Percentiles rank a stretch among this genome's conserved stretches.
Conservation (phyloP, 2,888 invertebrate genomes). For the Agrochola circellaris region DNA sequence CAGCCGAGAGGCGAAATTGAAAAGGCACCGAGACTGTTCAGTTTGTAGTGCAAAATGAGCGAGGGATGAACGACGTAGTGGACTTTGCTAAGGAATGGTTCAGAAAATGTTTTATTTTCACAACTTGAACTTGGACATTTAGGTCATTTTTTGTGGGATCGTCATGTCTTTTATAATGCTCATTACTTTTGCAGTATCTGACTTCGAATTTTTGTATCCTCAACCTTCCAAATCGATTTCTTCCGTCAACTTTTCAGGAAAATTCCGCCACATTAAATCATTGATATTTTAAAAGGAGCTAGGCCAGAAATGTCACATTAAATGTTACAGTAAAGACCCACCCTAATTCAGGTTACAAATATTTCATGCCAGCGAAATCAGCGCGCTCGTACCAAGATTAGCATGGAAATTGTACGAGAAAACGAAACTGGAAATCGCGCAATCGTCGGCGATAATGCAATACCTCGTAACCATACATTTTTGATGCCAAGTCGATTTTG, state of each 20-base stretch:
- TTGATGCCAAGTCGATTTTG: conserved; percentile 51
- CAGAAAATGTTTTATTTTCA: conserved; percentile 13
- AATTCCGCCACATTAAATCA: background rate
- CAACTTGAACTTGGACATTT: background rate
- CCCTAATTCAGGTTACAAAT: conserved; percentile 76
- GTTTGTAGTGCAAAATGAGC: conserved; percentile 59
- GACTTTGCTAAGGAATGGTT: conserved; percentile 1
- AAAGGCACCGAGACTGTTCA: conserved; percentile 78
- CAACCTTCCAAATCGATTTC: background rate
- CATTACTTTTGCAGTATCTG: background rate
- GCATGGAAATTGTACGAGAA: conserved; percentile 85
- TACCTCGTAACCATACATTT: conserved; percentile 58
- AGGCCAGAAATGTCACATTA: conserved; percentile 18
- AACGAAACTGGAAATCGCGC: conserved; percentile 77
- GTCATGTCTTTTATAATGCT: background rate
- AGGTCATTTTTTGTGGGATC: background rate
- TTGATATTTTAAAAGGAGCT: background rate
- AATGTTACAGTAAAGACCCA: conserved; percentile 42
- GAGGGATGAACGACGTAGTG: conserved; percentile 38
- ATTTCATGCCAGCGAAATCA: conserved; percentile 85
- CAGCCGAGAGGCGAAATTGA: conserved; percentile 79
- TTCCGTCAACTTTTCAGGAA: background rate
- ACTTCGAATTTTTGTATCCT: background rate
- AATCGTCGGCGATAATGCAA: conserved; percentile 67
- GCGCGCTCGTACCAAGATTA: conserved; percentile 82